Base-by-base conservation (phyloP, 2,113 vertebrate species). In the Serilophus lunatus region DNA sequence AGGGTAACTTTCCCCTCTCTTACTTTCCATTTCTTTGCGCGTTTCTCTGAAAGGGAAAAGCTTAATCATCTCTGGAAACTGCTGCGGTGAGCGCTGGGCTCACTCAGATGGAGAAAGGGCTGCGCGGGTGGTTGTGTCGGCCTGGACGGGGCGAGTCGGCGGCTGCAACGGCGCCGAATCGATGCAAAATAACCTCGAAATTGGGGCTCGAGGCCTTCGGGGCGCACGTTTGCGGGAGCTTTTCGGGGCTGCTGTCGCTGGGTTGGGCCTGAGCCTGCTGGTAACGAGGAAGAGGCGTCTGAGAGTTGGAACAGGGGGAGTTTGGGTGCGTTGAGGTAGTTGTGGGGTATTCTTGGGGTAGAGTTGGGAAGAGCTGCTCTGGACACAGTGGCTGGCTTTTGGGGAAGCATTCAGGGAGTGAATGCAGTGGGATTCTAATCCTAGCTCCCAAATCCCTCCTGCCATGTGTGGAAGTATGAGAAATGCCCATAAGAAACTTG, bases 1-100 rank as follows among this genome's bases (percentile, higher is more conserved):
- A 97, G 98, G 98, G 98, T 98, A 98, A 98, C 80, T 93, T 54
- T 65, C 76, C 10, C 68, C 69, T 90, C 80, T 56, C 86, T n/a
- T 57, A 47, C 72, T 92, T 60, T 51, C 65, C 66, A 31, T 95
- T 78, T 84, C 61, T 95, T 86, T 72, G 24, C 20, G 0, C 44
- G 3, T 6, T 1, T 29, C 36, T 91, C n/a, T 57, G 33, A 44
- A 78, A 95, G 65, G 76, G 78, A 78, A 63, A 45, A 57, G 93
- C 53, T 56, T 57, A 60, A 88, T 92, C 75, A 86, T 81, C 49
- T 92, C 88, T 96, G 90, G 83, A 96, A 92, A 72, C 47, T 19
- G 89, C 84, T 95, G 88, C 16, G 61, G 84, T 71, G 85, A 89
- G 36, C 10, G 38, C 90, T 65, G 82, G 8, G 61, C 64, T 86